Base-by-base conservation (phyloP, 2,113 vertebrate species). In the Etheostoma cragini region DNA sequence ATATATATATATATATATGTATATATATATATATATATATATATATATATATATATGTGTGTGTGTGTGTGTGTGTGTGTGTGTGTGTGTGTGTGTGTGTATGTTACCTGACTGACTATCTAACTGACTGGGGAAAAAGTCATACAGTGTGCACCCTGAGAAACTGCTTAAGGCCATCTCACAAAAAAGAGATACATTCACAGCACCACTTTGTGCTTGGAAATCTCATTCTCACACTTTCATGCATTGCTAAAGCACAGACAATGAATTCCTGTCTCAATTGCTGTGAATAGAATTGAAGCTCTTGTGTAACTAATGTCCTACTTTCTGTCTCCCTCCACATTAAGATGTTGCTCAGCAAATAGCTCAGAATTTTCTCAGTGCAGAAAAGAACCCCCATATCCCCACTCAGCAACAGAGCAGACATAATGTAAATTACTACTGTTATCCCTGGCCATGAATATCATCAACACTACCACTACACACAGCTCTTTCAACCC, bases 341-440 rank as follows among this genome's bases (percentile, higher is more conserved):
- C 62, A 42, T 50, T 75, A 16, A 82, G 57, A 81, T 82, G 62
- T 49, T 49, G 26, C 50, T 68, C 52, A 49, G 57, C 38, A 81
- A 72, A 77, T 72, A 68, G 64, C 63, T 78, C 76, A 66, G 73
- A 60, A 58, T 78, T 68, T 54, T 14, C 64, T 69, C 63, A 47
- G 38, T 10, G 47, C 49, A 17, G 21, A 14, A 61, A 53, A 57
- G 54, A 81, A 72, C 57, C 30, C 12, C n/a, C 11, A n/a, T 3
- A 46, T 33, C 47, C 47, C 45, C 11, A 35, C 60, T 65, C 54
- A 46, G 56, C 50, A 68, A 22, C 46, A 63, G n/a, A 61, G 69
- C 76, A 81, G 61, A 67, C 54, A 42, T 52, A 70, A 73, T 88
- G 83, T 56, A 86, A 88, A 92, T 72, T 2, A 81, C 57, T 53